Base-by-base conservation (phyloP, 23 tunicate species). In the Diplosoma virens region DNA sequence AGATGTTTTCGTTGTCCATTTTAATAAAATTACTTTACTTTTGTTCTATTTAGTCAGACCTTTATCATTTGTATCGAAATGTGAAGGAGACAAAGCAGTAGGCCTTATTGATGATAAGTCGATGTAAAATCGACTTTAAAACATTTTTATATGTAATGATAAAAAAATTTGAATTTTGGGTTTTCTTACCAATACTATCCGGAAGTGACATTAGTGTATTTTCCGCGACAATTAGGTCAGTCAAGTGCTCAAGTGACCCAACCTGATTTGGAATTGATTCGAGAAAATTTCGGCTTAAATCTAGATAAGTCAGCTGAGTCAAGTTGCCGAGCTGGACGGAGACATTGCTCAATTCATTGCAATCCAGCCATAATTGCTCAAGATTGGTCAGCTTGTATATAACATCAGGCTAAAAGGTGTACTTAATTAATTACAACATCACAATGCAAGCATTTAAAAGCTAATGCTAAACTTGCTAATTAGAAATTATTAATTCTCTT, bases 351-450 rank as follows among this genome's bases (percentile, higher is more conserved):
- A 92, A 77, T 63, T 92, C 97, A 54, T 92, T 92, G 27, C 87
- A 82, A 70, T 92, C 97, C 83, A 92, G 37, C 97, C 97, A 92
- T 73, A 92, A 46, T 58, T 92, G 92, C 23, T 65, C 59, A 34
- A 92, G 67, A 37, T 70, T 81, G 32, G 60, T 58, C 14, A 92
- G 76, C 29, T 81, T 67, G 47, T 83, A 76, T 25, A 92, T 77
- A 1, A 92, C 97, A 45, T 81, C 92, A 18, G 97, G 97, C 97
- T 92, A 81, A 18, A 61, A 75, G 53, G 45, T 3, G 2, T 11
- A 63, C 3, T 14, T 6, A 3, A 26, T 4, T 16, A 41, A 41
- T 9, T 41, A 41, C 9, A 41, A 14, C 14, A 41, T 41, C 50
- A 41, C 14, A 41, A 41, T 7, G 50, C 50, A 41, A 41, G 50